Conservation (phyloP, 1,140 invertebrate genomes). For the Parasteatoda tepidariorum region DNA sequence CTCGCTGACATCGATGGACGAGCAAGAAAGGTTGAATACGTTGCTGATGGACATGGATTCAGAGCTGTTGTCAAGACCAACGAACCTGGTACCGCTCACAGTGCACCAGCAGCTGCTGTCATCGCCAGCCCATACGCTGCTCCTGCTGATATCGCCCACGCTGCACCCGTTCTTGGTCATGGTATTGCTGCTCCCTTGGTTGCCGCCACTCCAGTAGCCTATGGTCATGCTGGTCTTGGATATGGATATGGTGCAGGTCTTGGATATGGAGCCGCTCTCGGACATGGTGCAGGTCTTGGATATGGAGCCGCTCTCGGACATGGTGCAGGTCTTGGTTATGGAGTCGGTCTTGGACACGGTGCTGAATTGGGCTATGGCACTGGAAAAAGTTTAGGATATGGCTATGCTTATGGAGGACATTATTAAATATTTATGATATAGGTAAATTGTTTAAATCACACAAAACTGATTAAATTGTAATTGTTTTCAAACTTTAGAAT, state of each 20-base stretch:
- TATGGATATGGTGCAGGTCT: neutral
- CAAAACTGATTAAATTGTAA: no score
- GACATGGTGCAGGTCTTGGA: neutral
- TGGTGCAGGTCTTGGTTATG: no score
- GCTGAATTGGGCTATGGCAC: no score
- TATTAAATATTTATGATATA: no score
- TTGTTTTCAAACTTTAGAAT: no score
- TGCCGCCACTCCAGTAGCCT: neutral
- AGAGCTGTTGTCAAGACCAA: slow-evolving; percentile 30
- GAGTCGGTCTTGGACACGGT: neutral
- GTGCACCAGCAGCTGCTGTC: slow-evolving; percentile 23
- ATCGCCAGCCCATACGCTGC: slow-evolving; percentile 3
- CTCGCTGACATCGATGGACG: slow-evolving; percentile 53
- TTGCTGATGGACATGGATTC: slow-evolving; percentile 58
- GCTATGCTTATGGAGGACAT: no score
- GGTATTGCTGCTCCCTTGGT: neutral
- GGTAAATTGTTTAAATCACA: no score
- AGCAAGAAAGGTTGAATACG: slow-evolving; percentile 50
- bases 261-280: neutral
- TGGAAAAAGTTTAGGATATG: no score
- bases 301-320: neutral
- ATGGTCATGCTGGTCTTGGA: no score
- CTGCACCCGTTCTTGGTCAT: no score
- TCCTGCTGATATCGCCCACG: neutral
- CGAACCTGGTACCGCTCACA: slow-evolving; percentile 27